Conservation (phyloP, 2,113 vertebrate species). For the Smithornis capensis region DNA sequence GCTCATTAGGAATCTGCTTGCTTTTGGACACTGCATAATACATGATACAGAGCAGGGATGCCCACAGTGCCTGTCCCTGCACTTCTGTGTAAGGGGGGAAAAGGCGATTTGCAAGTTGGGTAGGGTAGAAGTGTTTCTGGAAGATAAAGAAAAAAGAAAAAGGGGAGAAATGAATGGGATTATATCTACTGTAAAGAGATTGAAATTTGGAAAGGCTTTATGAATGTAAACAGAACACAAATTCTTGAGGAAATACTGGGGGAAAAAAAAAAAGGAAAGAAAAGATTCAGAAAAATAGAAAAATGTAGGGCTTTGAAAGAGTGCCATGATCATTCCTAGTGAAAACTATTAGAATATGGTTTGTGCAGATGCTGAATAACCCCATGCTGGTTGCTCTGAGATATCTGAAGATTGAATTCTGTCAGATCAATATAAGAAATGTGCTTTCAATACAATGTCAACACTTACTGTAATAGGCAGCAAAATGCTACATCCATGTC, state of each 20-base stretch:
- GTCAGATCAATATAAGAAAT: slow-evolving; percentile 48
- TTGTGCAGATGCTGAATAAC: slow-evolving; percentile 24
- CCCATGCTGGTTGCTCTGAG: slow-evolving; percentile 11
- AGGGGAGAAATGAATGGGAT: neutral
- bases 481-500: neutral
- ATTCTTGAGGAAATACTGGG: neutral
- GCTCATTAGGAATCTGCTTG: neutral
- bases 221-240: neutral
- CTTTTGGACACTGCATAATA: neutral
- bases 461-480: slow-evolving; percentile 49
- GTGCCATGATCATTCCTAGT: neutral
- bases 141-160: neutral
- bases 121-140: neutral
- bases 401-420: slow-evolving; percentile 49
- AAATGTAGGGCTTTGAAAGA: neutral
- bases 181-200: neutral
- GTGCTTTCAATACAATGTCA: slow-evolving; percentile 14
- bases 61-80: neutral
- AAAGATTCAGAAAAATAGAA: neutral
- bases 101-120: neutral
- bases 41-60: neutral
- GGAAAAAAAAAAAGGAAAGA: neutral
- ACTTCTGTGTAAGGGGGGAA: neutral
- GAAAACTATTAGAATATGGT: neutral
- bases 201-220: neutral